phyloP scores from a whole-genome alignment of 2,888 invertebrate genomes.

The Drosophila hamatofila region DNA sequence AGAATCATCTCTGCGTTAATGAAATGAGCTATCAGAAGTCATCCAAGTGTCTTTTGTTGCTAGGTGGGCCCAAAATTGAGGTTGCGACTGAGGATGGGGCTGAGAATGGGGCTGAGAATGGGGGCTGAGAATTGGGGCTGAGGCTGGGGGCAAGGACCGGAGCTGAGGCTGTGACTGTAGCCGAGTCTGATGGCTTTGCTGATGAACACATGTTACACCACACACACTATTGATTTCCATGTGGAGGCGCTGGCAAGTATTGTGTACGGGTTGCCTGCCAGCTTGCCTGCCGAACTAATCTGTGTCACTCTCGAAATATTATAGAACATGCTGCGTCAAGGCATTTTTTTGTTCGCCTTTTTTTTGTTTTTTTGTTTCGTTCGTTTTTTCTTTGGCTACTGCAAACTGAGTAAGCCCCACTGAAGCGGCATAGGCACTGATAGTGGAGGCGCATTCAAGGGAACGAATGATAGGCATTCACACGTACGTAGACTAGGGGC shows the following conservation, averaged over 20 bases:
- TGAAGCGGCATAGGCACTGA: slow-evolving; percentile 22
- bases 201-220: slow-evolving; percentile 9
- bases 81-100: not conserved
- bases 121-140: not conserved
- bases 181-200: not conserved
- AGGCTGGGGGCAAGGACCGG: not conserved
- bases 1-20: not conserved
- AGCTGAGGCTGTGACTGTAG: not conserved
- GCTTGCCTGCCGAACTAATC: slow-evolving; percentile 45
- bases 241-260: not conserved
- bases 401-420: not conserved
- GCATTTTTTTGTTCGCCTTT: slow-evolving; percentile 15
- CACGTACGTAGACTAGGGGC: slow-evolving; percentile 12
- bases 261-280: not conserved
- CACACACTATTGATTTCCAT: slow-evolving; percentile 29
- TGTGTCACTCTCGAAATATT: slow-evolving; percentile 50
- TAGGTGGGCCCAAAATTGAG: not conserved
- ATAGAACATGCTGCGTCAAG: slow-evolving; percentile 68
- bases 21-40: slow-evolving; percentile 8
- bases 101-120: not conserved
- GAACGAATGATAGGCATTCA: slow-evolving; percentile 1
- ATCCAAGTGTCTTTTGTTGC: not conserved
- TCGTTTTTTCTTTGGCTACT: not conserved
- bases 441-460: slow-evolving; percentile 30
- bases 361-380: not conserved